Evolutionary conservation across 2,113 vertebrate species (phyloP).

Genomic region (Anas platyrhynchos): DNA sequence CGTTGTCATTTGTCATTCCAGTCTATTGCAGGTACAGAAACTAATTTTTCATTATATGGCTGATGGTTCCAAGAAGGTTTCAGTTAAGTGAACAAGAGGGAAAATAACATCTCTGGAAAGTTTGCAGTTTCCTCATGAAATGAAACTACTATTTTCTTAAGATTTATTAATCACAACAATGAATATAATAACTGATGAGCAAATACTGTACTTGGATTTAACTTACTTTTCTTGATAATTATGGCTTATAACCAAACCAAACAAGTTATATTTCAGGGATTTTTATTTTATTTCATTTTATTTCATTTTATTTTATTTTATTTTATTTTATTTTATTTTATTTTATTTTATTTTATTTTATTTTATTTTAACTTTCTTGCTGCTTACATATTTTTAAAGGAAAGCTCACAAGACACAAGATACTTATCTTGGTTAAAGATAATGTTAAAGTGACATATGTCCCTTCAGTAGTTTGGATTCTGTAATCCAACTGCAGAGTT

Average conservation of each 20-base stretch:
- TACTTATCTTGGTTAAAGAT: neutral
- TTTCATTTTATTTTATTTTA: neutral
- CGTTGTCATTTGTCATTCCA: slow-evolving; percentile 65
- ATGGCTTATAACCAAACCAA: neutral
- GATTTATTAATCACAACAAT: neutral
- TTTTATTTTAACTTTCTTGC: neutral
- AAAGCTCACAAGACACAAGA: neutral
- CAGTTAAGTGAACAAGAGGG: slow-evolving; percentile 13
- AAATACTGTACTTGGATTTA: neutral
- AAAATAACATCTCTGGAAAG: neutral
- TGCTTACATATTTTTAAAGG: neutral
- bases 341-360: neutral
- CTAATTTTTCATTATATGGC: slow-evolving; percentile 34
- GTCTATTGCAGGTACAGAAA: slow-evolving; percentile 3
- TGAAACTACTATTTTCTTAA: neutral
- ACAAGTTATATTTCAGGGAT: neutral
- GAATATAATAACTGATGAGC: neutral
- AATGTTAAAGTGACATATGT: neutral
- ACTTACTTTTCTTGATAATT: neutral
- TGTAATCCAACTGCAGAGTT: neutral
- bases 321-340: neutral
- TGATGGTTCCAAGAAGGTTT: slow-evolving; percentile 7
- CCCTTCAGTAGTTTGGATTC: neutral
- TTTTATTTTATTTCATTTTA: neutral
- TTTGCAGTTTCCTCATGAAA: neutral